A percentile compares a stretch with the other conserved stretches of the same genome.
phyloP scores from a whole-genome alignment of 1,140 invertebrate genomes.

The Homarus americanus region DNA sequence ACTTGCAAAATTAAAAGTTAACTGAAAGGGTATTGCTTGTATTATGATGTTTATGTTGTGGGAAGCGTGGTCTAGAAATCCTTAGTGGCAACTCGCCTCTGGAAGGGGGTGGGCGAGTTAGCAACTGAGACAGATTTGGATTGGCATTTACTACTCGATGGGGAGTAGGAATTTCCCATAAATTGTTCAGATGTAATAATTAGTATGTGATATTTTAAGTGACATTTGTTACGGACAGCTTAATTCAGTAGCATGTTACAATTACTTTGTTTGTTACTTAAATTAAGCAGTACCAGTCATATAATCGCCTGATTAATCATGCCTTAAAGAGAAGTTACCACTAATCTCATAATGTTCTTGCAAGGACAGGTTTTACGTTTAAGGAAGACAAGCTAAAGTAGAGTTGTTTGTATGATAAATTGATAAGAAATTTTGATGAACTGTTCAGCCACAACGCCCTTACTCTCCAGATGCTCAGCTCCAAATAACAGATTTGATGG shows the following conservation, averaged over 20 bases:
- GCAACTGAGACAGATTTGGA: not conserved
- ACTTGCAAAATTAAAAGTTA: not conserved
- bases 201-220: not conserved
- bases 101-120: slow-evolving; percentile 14
- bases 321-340: no score
- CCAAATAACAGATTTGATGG: not conserved
- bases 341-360: no score
- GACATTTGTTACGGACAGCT: no score
- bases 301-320: no score
- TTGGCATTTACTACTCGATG: not conserved
- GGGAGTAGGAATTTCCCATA: not conserved
- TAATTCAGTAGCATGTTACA: no score
- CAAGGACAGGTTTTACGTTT: no score
- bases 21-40: not conserved
- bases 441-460: not conserved
- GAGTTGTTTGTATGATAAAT: no score
- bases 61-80: not conserved
- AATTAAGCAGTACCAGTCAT: no score
- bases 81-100: not conserved
- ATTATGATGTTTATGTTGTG: not conserved
- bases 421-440: no score
- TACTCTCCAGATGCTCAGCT: not conserved
- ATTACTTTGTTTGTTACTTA: no score
- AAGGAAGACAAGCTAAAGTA: no score
- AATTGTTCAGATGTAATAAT: not conserved